A percentile compares a stretch with the other conserved stretches of the same genome.
Evolutionary conservation across 2,113 vertebrate genomes (phyloP).

Genomic region (Eubucco bourcierii): DNA sequence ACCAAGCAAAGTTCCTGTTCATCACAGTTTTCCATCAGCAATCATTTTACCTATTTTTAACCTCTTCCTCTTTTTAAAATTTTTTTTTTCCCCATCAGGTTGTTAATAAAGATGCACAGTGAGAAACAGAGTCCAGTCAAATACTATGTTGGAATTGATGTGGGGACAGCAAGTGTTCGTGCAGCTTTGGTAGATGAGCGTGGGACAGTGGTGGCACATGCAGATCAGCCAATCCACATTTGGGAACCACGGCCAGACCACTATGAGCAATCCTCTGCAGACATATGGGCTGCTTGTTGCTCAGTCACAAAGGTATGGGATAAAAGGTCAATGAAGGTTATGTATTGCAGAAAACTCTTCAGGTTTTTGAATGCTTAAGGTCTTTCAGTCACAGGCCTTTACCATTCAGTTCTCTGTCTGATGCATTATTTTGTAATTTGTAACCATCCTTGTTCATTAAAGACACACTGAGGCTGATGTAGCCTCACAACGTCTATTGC

Average conservation of each 20-base stretch:
- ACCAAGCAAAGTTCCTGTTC: neutral
- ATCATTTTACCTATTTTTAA: neutral
- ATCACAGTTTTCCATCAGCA: neutral
- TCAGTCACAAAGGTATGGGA: conserved; percentile 82
- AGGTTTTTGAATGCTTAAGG: neutral
- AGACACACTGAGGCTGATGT: neutral
- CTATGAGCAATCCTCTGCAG: conserved; percentile 89
- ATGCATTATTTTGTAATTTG: neutral
- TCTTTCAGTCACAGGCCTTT: neutral
- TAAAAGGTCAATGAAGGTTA: neutral
- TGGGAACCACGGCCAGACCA: conserved; percentile 87
- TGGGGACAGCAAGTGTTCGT: conserved; percentile 90
- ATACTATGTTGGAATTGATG: conserved; percentile 91
- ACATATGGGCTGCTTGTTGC: conserved; percentile 93
- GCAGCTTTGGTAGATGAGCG: conserved; percentile 85
- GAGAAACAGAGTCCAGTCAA: neutral
- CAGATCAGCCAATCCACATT: conserved; percentile 82
- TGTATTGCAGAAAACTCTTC: neutral
- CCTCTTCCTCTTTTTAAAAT: neutral
- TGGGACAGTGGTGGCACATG: conserved; percentile 77
- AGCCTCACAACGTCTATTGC: neutral
- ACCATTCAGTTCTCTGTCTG: fast-evolving
- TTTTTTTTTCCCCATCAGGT: neutral
- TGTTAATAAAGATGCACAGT: conserved; percentile 39
- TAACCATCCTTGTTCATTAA: neutral